Evolutionary conservation across 2,888 invertebrate species (phyloP), one percentile per base, ranked within the genome.

Genomic region (Formica aserva): DNA sequence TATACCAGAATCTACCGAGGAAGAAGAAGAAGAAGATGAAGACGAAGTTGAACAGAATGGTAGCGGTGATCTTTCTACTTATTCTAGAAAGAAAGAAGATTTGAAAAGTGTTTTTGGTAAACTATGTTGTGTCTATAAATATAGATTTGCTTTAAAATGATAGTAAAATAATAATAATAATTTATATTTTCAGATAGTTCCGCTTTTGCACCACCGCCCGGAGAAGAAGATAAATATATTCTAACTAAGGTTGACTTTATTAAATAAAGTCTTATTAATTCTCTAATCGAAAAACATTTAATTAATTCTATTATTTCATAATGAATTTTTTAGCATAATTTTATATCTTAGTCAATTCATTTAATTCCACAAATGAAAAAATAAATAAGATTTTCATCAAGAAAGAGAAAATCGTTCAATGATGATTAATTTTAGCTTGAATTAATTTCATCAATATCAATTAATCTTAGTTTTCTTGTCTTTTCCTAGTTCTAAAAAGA

Each of bases 181-280:
- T 67, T 45, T 11, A 48, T 72, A 26, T 26, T 26, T 66, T 38
- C 18, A 89, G 89, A 60, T 0, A 57, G 13, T 35, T 45, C 74
- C 4, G 82, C 18, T 6, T 93, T 93, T 55, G 87, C 89, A 3
- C 94, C 94, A 8, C 92, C 93, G 13, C 91, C 92, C 0, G 94
- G 92, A 29, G 92, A 94, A 86, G 92, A 93, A 55, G 88, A 94
- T 71, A 94, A 94, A 75, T 94, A 94, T 62, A 82, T 94, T 55
- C 86, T 93, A 6, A 92, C 89, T 3, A 94, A 94, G 91, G 94
- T 94, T 89, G 18, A 18, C 18, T 11, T 26, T 2, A 32, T 6
- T 41, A 57, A 67, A 15, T 26, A 38, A 65, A 26, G 6, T 11
- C n/a, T 52, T 52, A 52, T n/a, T 52, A 52, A 52, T 35, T 35